Evolutionary conservation across 2,888 invertebrate genomes (phyloP).

Genomic region (Girardia tigrina): DNA sequence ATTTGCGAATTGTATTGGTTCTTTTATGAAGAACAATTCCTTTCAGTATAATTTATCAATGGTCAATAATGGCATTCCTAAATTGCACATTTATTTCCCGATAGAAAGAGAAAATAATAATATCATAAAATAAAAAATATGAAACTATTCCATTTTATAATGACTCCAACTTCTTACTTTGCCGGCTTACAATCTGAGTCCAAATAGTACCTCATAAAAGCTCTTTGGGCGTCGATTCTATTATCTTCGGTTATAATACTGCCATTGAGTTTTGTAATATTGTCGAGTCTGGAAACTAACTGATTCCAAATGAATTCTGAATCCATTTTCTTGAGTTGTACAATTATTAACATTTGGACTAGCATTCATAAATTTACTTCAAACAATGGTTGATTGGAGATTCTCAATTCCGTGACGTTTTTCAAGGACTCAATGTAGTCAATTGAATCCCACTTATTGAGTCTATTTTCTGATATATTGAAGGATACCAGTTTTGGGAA

Average conservation of each 20-base stretch:
- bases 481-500: neutral
- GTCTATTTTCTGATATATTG: neutral
- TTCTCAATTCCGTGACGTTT: neutral
- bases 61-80: no score
- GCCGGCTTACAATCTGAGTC: neutral
- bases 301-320: neutral
- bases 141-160: no score
- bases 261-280: neutral
- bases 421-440: neutral
- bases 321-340: neutral
- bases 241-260: neutral
- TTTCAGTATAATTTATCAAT: no score
- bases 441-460: neutral
- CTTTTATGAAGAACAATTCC: no score
- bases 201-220: slow-evolving; percentile 1
- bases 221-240: neutral
- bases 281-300: neutral
- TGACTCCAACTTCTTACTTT: no score
- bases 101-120: no score
- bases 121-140: no score
- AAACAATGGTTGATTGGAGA: neutral
- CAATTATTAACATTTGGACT: neutral
- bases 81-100: no score
- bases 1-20: no score
- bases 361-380: neutral